These are phyloP conservation scores for Anaspis maculata DNA, from an alignment of 2,888 invertebrate genomes.

Conservation along the genomic window DNA sequence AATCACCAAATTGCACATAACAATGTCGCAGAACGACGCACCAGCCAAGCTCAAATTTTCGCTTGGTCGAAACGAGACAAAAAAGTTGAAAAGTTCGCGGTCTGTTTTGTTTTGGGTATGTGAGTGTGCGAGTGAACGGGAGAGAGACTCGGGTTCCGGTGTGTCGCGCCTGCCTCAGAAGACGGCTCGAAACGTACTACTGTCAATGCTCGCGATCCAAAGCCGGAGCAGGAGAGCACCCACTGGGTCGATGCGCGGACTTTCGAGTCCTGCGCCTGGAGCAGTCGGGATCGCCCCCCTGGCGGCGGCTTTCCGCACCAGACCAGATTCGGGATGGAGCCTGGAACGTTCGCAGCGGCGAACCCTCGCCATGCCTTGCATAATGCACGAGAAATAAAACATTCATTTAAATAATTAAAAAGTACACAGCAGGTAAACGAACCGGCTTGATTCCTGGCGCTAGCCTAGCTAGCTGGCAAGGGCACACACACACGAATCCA, in stretches of 20 bases:
- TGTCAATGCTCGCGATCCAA: conserved; percentile 24
- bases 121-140: conserved; percentile 11
- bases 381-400: conserved; percentile 37
- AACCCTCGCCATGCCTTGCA: conserved; percentile 18
- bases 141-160: conserved; percentile 7
- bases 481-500: too few species aligned
- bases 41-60: too few species aligned
- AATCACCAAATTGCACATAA: conserved; percentile 16
- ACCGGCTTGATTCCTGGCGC: conserved; percentile 35
- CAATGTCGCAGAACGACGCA: too few species aligned
- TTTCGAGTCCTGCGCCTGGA: conserved; percentile 30
- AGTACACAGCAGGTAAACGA: conserved; percentile 39
- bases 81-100: too few species aligned
- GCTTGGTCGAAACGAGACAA: too few species aligned
- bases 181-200: conserved; percentile 31
- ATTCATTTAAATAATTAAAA: conserved; percentile 41
- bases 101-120: too few species aligned
- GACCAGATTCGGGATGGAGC: conserved; percentile 5
- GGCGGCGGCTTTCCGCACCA: conserved; percentile 19
- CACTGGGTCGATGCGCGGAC: conserved; percentile 36
- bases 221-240: conserved; percentile 20
- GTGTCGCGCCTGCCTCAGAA: conserved; percentile 25
- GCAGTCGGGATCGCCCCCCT: conserved; percentile 30
- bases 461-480: too few species aligned
- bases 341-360: conserved; percentile 1